Evolutionary conservation across 2,797 vertebrate species (phyloP).

Genomic region (Gouania willdenowi): DNA sequence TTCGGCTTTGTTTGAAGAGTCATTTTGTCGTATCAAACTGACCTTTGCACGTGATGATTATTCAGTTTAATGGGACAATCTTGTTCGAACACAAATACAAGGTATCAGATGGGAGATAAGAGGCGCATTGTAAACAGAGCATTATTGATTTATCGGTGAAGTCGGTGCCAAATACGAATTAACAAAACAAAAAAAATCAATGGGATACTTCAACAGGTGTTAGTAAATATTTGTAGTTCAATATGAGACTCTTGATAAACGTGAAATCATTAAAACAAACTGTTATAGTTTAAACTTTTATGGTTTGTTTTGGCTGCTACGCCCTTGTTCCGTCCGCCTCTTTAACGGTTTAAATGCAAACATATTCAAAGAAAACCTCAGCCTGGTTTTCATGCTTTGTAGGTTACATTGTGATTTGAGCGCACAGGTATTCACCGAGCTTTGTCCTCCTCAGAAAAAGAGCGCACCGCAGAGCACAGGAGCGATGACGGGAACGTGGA

Average conservation of each 20-base stretch:
- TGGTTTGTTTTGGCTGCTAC: too few relatives aligned
- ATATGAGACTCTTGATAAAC: too few relatives aligned
- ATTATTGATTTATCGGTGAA: conserved; percentile 13
- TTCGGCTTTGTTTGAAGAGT: too few relatives aligned
- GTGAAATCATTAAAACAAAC: too few relatives aligned
- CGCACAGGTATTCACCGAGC: neutral
- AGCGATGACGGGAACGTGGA: conserved; percentile 85
- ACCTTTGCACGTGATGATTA: conserved; percentile 51
- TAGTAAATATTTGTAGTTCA: conserved; percentile 34
- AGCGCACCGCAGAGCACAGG: conserved; percentile 82
- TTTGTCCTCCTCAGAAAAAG: conserved; percentile 79
- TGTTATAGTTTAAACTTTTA: too few relatives aligned
- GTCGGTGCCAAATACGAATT: neutral
- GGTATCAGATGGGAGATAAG: conserved; percentile 40
- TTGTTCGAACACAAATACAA: conserved; percentile 27
- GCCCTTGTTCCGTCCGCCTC: too few relatives aligned
- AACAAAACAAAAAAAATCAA: conserved; percentile 21
- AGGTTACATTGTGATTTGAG: neutral
- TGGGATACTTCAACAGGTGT: conserved; percentile 1
- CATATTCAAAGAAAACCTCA: neutral
- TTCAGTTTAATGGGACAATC: conserved; percentile 39
- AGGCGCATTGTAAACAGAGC: conserved; percentile 24
- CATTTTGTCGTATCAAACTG: too few relatives aligned
- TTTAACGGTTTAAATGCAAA: neutral
- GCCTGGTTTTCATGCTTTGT: neutral